These are phyloP conservation scores for Elaeidobius kamerunicus DNA, from an alignment of 2,888 invertebrate species.

Conservation along the genomic window DNA sequence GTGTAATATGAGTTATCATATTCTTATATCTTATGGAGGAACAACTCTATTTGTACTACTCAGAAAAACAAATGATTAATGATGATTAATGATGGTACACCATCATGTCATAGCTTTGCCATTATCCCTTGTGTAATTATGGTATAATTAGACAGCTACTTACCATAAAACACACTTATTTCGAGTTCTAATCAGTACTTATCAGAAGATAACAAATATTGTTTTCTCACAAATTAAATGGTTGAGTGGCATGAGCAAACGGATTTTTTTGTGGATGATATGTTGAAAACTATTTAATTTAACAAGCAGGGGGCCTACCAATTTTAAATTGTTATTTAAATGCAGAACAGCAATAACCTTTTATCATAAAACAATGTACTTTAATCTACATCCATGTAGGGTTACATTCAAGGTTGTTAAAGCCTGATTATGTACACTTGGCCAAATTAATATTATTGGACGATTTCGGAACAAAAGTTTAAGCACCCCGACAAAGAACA, in stretches of 20 bases:
- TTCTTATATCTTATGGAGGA: no score
- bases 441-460: neutral
- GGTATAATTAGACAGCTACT: neutral
- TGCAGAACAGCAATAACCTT: slow-evolving; percentile 18
- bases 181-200: slow-evolving; percentile 5
- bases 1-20: no score
- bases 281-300: neutral
- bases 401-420: slow-evolving; percentile 26
- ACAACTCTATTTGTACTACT: no score
- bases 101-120: no score
- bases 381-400: slow-evolving; percentile 27
- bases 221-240: neutral
- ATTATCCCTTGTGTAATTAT: slow-evolving; percentile 1
- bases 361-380: slow-evolving; percentile 24
- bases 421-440: neutral
- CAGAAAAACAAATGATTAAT: no score
- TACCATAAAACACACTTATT: slow-evolving; percentile 1
- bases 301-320: neutral
- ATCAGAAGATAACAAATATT: slow-evolving; percentile 6
- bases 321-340: slow-evolving; percentile 6
- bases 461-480: neutral
- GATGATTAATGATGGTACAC: neutral
- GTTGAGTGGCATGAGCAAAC: neutral
- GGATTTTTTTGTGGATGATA: neutral
- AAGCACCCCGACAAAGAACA: neutral